These are phyloP conservation scores for Perognathus longimembris DNA, from an alignment of 2,113 vertebrate genomes.

Conservation along the genomic window DNA sequence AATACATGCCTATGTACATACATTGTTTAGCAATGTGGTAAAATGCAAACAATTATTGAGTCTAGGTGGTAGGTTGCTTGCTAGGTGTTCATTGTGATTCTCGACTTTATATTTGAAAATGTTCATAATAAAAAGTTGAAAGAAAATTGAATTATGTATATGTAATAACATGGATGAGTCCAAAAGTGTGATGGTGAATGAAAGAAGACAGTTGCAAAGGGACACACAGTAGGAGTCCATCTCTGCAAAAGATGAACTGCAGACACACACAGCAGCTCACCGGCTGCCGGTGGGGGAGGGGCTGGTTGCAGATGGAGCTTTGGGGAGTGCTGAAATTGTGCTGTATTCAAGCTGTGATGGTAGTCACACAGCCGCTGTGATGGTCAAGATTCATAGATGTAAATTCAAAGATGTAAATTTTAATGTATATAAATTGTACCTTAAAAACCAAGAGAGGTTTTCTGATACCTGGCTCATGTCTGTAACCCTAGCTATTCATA, in stretches of 20 bases:
- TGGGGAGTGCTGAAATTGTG: not conserved
- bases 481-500: too few species aligned
- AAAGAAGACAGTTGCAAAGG: not conserved
- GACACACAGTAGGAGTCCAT: not conserved
- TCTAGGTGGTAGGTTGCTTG: not conserved
- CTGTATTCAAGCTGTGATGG: not conserved
- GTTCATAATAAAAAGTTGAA: slow-evolving; percentile 23
- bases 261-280: not conserved
- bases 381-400: not conserved
- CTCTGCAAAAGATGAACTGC: not conserved
- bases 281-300: not conserved
- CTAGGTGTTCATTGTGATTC: not conserved
- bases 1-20: not conserved
- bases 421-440: not conserved
- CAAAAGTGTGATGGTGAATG: not conserved
- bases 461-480: too few species aligned
- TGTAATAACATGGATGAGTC: not conserved
- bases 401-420: slow-evolving; percentile 51
- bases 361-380: not conserved
- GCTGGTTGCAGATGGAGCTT: not conserved
- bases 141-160: not conserved
- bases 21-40: not conserved
- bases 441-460: not conserved
- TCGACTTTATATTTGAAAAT: slow-evolving; percentile 13
- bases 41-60: not conserved